Conservation (phyloP, 2,113 vertebrate species). For the Ochotona curzoniae region DNA sequence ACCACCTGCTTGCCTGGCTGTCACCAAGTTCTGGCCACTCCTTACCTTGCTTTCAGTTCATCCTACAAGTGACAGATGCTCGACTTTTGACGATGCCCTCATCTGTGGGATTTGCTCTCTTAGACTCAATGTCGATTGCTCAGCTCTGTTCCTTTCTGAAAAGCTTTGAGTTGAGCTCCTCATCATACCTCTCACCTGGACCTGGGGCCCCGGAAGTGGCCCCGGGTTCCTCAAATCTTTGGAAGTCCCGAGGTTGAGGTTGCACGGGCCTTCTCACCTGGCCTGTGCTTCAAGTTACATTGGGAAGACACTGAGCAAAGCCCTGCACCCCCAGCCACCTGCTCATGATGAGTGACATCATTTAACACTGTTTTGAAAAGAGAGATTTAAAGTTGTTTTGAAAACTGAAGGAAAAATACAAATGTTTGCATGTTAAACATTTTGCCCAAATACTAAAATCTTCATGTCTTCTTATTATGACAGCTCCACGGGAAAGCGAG, state of each 20-base stretch:
- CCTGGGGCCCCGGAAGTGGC: fast-evolving
- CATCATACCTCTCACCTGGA: fast-evolving
- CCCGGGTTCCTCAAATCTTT: fast-evolving
- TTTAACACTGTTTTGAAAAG: constrained; percentile 74
- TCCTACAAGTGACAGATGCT: not conserved
- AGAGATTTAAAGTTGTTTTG: constrained; percentile 76
- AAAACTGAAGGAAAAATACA: constrained; percentile 78
- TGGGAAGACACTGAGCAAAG: fast-evolving
- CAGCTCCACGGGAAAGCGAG: constrained; percentile 52
- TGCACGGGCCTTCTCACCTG: not conserved
- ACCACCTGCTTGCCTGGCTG: not conserved
- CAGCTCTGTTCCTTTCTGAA: too few relatives aligned
- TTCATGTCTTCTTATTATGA: constrained; percentile 76
- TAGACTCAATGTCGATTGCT: not conserved
- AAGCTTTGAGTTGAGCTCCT: not conserved
- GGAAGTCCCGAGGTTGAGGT: fast-evolving
- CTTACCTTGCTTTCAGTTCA: not conserved
- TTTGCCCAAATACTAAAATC: constrained; percentile 72
- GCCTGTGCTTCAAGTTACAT: not conserved
- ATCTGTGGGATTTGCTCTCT: not conserved
- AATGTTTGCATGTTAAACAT: constrained; percentile 78
- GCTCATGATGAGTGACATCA: constrained; percentile 73
- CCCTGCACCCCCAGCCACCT: constrained; percentile 43
- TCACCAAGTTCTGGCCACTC: not conserved
- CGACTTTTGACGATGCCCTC: not conserved